Percentiles rank a stretch among this genome's conserved stretches.
Conservation (phyloP, 1,140 invertebrate genomes). For the Dolichoris vasculosae region DNA sequence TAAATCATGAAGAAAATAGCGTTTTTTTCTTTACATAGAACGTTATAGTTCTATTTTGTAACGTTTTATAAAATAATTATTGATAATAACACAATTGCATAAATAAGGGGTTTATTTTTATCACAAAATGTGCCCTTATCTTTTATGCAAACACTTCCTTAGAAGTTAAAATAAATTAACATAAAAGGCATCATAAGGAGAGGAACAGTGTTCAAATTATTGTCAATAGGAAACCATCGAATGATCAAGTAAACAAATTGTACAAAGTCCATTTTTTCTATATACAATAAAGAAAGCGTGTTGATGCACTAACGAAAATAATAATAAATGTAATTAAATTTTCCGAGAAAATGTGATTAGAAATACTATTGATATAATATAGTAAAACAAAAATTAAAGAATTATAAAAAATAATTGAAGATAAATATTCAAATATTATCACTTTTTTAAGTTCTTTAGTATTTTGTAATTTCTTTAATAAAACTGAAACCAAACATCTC, state of each 20-base stretch:
- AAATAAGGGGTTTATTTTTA: not conserved
- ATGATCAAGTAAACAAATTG: slow-evolving; percentile 23
- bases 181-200: not conserved
- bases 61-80: slow-evolving; percentile 35
- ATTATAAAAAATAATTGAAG: slow-evolving; percentile 30
- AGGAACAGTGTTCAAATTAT: slow-evolving; percentile 4
- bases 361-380: slow-evolving; percentile 22
- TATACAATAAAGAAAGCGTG: slow-evolving; percentile 17
- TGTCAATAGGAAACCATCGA: slow-evolving; percentile 38
- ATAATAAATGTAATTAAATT: slow-evolving; percentile 44
- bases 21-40: slow-evolving; percentile 27
- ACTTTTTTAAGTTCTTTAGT: slow-evolving; percentile 11
- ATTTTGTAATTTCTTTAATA: slow-evolving; percentile 26
- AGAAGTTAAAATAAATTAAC: not conserved
- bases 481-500: slow-evolving; percentile 30
- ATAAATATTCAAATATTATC: slow-evolving; percentile 30
- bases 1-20: slow-evolving; percentile 33
- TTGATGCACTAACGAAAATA: slow-evolving; percentile 25
- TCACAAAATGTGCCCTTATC: slow-evolving; percentile 8
- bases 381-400: slow-evolving; percentile 18
- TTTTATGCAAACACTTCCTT: not conserved
- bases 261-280: slow-evolving; percentile 49
- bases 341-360: slow-evolving; percentile 15
- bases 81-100: slow-evolving; percentile 9
- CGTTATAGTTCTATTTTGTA: slow-evolving; percentile 47